Base-by-base conservation (phyloP, 2,113 vertebrate genomes). In the Pterocles orientalis region DNA sequence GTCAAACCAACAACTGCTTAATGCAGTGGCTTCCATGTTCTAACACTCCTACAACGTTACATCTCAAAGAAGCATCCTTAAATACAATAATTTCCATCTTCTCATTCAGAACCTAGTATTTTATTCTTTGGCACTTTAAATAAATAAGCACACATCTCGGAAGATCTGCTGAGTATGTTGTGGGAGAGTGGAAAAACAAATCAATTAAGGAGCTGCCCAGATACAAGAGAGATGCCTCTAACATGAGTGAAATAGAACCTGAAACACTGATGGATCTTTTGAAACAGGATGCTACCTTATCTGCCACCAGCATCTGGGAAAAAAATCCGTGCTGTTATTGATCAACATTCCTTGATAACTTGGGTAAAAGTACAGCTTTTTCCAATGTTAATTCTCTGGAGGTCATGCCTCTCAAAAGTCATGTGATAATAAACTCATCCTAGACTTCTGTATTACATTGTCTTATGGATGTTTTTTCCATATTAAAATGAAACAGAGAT, bases 151-250 rank as follows among this genome's bases (percentile, higher is more conserved):
- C 17, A 75, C 68, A 88, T 50, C 72, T 86, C 83, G 50, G 62
- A 82, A 93, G 88, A 86, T 20, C 31, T 64, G 64, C 71, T 64
- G 64, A 96, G 39, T 75, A 70, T 24, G 53, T 66, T 17, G 56
- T 36, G 20, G n/a, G 69, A 96, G 60, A 88, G 20, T 89, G 39
- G 34, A 87, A 95, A 94, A 88, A 33, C 60, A 90, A 90, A 93
- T 64, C 76, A 78, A 71, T 90, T 83, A 92, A 86, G 56, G 45
- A 86, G 39, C 15, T 86, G 50, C 56, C 50, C 23, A 53, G 33
- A 81, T 43, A 62, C 14, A 80, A 62, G 33, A 88, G 65, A 92
- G n/a, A 71, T 78, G 51, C 31, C 39, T 93, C 43, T 71, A 88
- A 64, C 2, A 20, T 1, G 7, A 92, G 34, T 34, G 53, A 88